Percentiles rank a stretch among this genome's conserved stretches.
Conservation (phyloP, 2,113 vertebrate species). For the Rhinichthys klamathensis region DNA sequence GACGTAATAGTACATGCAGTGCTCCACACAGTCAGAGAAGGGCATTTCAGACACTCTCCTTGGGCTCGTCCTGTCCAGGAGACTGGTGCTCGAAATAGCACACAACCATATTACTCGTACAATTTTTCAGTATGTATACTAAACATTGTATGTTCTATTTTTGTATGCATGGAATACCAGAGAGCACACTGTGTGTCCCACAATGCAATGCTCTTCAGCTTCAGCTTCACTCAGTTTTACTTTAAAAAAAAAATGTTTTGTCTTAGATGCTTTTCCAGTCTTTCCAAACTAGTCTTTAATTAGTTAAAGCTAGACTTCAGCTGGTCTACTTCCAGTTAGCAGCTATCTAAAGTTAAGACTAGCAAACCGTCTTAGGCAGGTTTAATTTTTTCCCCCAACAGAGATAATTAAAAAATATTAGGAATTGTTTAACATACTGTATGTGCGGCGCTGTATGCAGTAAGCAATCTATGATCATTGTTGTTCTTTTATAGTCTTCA, state of each 20-base stretch:
- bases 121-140: background rate
- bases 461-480: too few species aligned
- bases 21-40: background rate
- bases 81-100: background rate
- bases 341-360: background rate
- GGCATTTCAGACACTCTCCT: background rate
- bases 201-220: background rate
- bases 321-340: background rate
- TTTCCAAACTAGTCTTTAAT: background rate
- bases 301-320: background rate
- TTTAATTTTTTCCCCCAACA: background rate
- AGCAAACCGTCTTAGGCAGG: background rate
- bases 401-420: too few species aligned
- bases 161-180: conserved; percentile 1
- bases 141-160: background rate
- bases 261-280: background rate
- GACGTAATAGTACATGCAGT: background rate
- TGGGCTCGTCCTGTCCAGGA: background rate
- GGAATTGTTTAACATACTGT: too few species aligned
- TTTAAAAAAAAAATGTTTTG: too few species aligned
- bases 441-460: background rate
- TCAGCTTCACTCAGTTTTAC: too few species aligned
- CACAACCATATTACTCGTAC: background rate
- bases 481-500: background rate
- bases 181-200: background rate